Conservation (phyloP, 2,888 invertebrate genomes). For the Heliconius erato region DNA sequence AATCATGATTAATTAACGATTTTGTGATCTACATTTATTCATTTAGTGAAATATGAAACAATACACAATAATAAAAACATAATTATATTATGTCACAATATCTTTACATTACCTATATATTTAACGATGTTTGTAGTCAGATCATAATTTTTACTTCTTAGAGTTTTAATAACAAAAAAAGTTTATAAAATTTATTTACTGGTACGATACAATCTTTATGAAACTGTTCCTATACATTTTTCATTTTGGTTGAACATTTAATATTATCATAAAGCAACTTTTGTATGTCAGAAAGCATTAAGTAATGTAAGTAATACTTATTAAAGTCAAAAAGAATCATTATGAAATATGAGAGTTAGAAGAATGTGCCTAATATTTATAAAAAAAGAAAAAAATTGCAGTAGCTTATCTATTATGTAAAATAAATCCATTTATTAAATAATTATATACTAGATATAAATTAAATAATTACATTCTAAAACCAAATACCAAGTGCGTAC, state of each 20-base stretch:
- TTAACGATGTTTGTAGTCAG: no score
- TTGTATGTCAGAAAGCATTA: not conserved
- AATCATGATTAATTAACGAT: no score
- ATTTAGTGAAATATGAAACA: no score
- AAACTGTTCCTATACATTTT: not conserved
- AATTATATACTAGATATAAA: not conserved
- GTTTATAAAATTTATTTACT: not conserved
- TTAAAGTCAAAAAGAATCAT: not conserved
- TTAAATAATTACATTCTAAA: constrained; percentile 9
- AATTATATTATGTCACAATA: no score
- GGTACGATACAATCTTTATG: not conserved
- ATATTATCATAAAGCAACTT: not conserved
- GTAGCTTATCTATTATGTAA: not conserved
- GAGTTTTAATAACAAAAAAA: not conserved
- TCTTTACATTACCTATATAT: no score
- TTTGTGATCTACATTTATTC: no score
- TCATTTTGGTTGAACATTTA: not conserved
- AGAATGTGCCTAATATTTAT: not conserved
- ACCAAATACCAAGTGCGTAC: not conserved
- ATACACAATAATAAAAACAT: no score
- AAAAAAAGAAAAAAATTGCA: not conserved
- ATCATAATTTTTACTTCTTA: not conserved
- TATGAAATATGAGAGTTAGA: not conserved
- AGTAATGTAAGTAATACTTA: not conserved
- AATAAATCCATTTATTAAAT: not conserved